Evolutionary conservation across 2,888 invertebrate species (phyloP).

Genomic region (Allophyes oxyacanthae): DNA sequence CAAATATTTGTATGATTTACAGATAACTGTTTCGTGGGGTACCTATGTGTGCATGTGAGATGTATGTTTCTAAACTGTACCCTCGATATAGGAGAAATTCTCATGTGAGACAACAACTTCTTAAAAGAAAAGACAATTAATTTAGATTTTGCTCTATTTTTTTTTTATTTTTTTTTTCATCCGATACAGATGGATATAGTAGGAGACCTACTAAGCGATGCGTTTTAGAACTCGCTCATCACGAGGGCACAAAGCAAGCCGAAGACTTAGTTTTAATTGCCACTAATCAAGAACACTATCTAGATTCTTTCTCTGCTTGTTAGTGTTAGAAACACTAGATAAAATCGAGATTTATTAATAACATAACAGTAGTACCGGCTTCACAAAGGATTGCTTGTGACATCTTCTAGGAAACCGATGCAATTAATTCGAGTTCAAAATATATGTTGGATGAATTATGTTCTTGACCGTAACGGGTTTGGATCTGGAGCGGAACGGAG

Average conservation of each 20-base stretch:
- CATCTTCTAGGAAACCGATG: slow-evolving; percentile 42
- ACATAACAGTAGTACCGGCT: slow-evolving; percentile 62
- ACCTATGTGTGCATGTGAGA: too few species aligned
- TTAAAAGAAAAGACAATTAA: too few species aligned
- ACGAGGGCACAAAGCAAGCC: slow-evolving; percentile 69
- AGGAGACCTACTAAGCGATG: slow-evolving; percentile 48
- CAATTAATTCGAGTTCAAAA: slow-evolving; percentile 22
- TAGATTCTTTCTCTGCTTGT: slow-evolving; percentile 75
- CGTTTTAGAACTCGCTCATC: slow-evolving; percentile 60
- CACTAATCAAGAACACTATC: slow-evolving; percentile 76
- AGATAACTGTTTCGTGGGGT: too few species aligned
- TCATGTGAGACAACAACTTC: too few species aligned
- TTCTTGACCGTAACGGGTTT: slow-evolving; percentile 28
- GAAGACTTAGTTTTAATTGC: slow-evolving; percentile 73
- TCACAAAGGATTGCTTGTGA: slow-evolving; percentile 44
- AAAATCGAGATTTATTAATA: slow-evolving; percentile 68
- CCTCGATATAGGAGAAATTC: too few species aligned
- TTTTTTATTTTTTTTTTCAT: too few species aligned
- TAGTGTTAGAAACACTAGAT: slow-evolving; percentile 70
- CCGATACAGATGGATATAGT: too few species aligned
- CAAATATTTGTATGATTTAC: too few species aligned
- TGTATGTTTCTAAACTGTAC: too few species aligned
- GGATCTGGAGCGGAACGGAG: slow-evolving; percentile 34
- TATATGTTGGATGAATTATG: slow-evolving; percentile 4
- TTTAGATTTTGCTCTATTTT: too few species aligned